Evolutionary conservation across 2,113 vertebrate species (phyloP).

Genomic region (Synodontis membranacea): DNA sequence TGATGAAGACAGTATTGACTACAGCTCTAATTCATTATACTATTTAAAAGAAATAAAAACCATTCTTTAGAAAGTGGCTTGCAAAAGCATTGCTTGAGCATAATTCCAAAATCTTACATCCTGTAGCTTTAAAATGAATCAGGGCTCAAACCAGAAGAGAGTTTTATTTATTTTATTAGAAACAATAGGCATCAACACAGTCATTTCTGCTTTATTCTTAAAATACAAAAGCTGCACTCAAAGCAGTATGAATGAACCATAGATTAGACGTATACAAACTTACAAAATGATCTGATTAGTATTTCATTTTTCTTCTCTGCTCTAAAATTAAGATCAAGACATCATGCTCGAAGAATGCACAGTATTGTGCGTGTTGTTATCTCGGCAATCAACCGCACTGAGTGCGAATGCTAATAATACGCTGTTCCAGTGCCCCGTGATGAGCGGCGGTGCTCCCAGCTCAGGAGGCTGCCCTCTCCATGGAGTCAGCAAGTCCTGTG

Average conservation of each 20-base stretch:
- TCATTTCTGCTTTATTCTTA: background rate
- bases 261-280: background rate
- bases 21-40: too few relatives aligned
- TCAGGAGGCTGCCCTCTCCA: constrained; percentile 19
- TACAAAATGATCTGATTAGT: background rate
- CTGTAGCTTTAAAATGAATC: background rate
- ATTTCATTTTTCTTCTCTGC: background rate
- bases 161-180: background rate
- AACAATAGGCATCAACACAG: background rate
- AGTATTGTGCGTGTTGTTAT: background rate
- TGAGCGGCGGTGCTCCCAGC: background rate
- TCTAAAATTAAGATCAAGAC: background rate
- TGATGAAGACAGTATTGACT: too few relatives aligned
- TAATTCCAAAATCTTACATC: background rate
- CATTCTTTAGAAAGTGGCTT: background rate
- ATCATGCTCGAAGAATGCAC: background rate
- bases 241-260: background rate
- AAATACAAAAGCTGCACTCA: background rate
- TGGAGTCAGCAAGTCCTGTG: constrained; percentile 28
- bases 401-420: constrained; percentile 14
- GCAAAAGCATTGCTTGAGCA: background rate
- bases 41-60: too few relatives aligned
- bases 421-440: constrained; percentile 26
- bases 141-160: background rate
- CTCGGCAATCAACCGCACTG: constrained; percentile 8